phyloP scores from a whole-genome alignment of 2,888 invertebrate species.

The Trachelus tabidus region DNA sequence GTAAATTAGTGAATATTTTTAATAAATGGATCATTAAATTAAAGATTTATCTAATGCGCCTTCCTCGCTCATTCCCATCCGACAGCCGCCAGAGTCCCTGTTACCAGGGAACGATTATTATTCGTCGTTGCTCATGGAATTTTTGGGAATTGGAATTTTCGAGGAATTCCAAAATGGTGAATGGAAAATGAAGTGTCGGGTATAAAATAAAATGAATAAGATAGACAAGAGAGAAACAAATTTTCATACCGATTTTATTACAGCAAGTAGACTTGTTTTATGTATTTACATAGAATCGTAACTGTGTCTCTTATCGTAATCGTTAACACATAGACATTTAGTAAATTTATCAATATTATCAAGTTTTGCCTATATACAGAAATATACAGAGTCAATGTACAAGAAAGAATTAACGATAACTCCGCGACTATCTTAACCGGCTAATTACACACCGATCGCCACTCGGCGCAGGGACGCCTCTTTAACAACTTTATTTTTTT shows the following conservation, averaged over 20 bases:
- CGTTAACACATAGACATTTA: slow-evolving; percentile 43
- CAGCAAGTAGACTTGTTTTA: slow-evolving; percentile 40
- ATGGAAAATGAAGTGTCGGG: no score
- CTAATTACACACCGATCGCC: slow-evolving; percentile 28
- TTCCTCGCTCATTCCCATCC: neutral
- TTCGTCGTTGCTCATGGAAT: no score
- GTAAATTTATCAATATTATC: slow-evolving; percentile 39
- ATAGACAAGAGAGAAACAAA: neutral
- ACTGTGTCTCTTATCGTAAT: slow-evolving; percentile 33
- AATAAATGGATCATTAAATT: slow-evolving; percentile 63
- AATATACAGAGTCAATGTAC: slow-evolving; percentile 46
- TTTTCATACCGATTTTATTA: slow-evolving; percentile 28
- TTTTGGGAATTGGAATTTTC: no score
- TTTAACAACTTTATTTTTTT: slow-evolving; percentile 9
- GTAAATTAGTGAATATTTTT: slow-evolving; percentile 65
- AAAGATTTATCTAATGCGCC: slow-evolving; percentile 1
- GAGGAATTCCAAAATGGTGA: no score
- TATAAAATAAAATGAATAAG: neutral
- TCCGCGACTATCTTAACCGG: slow-evolving; percentile 32
- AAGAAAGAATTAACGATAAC: slow-evolving; percentile 39
- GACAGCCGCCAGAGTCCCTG: neutral
- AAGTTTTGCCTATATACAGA: slow-evolving; percentile 44
- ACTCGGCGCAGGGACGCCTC: neutral
- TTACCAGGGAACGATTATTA: no score
- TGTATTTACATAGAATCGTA: slow-evolving; percentile 41